A percentile compares a stretch with the other conserved stretches of the same genome.
These are phyloP conservation scores for Macropodus opercularis DNA, from an alignment of 2,797 vertebrate genomes.

Conservation along the genomic window DNA sequence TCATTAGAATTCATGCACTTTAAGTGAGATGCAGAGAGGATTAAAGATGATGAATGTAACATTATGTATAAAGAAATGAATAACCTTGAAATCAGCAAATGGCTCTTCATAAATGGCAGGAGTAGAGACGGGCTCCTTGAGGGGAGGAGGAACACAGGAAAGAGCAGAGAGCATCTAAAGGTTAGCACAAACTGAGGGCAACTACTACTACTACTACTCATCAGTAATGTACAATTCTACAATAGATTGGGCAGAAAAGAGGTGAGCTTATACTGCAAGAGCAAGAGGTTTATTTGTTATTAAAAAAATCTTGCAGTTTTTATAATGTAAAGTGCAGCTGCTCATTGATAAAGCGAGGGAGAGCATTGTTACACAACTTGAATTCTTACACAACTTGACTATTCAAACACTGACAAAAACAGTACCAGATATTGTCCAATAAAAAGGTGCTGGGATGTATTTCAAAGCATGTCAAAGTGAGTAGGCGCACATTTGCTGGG, in stretches of 20 bases:
- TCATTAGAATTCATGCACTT: constrained; percentile 19
- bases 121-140: constrained; percentile 83
- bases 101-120: constrained; percentile 82
- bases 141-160: constrained; percentile 71
- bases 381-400: constrained; percentile 39
- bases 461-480: constrained; percentile 53
- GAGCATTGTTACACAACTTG: constrained; percentile 36
- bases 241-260: constrained; percentile 45
- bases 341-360: constrained; percentile 43
- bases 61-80: constrained; percentile 53
- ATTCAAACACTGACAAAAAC: constrained; percentile 29
- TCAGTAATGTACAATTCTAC: constrained; percentile 12
- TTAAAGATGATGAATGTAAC: constrained; percentile 14
- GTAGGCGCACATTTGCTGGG: constrained; percentile 45
- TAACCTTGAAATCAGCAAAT: constrained; percentile 84
- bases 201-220: constrained; percentile 41
- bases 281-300: constrained; percentile 34
- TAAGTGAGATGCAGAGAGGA: constrained; percentile 1
- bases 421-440: constrained; percentile 36
- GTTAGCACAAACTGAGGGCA: constrained; percentile 59
- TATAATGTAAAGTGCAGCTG: constrained; percentile 45
- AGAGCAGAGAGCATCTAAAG: constrained; percentile 54
- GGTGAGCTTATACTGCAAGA: constrained; percentile 42
- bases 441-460: constrained; percentile 21
- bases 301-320: constrained; percentile 42